Base-by-base conservation (phyloP, 2,797 vertebrate species). In the Emydoidea blandingii region DNA sequence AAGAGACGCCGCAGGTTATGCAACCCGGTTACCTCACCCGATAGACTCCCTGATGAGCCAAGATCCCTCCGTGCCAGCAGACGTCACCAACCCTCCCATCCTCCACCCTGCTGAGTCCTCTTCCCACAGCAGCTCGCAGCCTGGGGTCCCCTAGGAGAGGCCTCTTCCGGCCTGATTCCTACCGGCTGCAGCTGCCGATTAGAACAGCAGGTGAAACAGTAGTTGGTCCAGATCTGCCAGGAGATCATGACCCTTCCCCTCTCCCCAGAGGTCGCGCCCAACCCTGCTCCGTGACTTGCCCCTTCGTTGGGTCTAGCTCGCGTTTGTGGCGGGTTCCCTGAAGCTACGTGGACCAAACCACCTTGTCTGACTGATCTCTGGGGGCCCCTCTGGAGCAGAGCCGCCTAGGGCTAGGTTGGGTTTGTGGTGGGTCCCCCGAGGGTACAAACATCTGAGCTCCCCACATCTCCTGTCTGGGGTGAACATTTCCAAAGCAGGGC, bases 211-310 rank as follows among this genome's bases (percentile, higher is more conserved):
- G 81, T 47, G 85, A 79, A 59, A 44, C 29, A 90, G 86, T 41
- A 6, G 16, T 54, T 49, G 50, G 50, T 14, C n/a, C 11, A 18
- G 37, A 12, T 37, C 50, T 79, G 53, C 87, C 84, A 72, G 84
- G 8, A 62, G 10, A 57, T 34, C 16, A 49, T 15, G 54, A 52
- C 18, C 19, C 50, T 76, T 56, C 59, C 29, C 21, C 21, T 57
- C 34, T 27, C 65, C 16, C 68, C 47, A 8, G 72, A 44, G 31
- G 65, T 16, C 5, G 14, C 19, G 3, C 41, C 14, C n/a, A 56
- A 3, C 1, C 12, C 27, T 57, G 44, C 2, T 2, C 5, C 1
- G 50, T 4, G 50, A 16, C 50, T 15, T 15, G 50, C 50, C 50
- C 50, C 50, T 15, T 50, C 4, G 2, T 14, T 50, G 49, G 49